phyloP scores from a whole-genome alignment of 2,113 vertebrate genomes.

The Entelurus aequoreus region DNA sequence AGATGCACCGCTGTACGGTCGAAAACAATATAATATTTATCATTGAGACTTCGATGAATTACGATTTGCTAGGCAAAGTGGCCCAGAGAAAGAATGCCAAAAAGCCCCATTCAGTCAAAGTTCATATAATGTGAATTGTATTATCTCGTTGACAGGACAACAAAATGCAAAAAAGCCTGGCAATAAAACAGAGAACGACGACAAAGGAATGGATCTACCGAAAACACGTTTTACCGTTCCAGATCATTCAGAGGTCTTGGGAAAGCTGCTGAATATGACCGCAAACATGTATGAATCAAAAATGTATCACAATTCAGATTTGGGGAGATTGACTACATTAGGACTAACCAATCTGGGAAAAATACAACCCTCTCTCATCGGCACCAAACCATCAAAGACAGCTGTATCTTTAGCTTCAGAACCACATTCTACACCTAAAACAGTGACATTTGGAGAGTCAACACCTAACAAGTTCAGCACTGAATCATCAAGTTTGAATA shows the following conservation, averaged over 20 bases:
- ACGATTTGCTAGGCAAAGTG: too few relatives aligned
- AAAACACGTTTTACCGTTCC: neutral
- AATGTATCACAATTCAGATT: too few relatives aligned
- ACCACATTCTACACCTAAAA: neutral
- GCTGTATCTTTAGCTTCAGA: neutral
- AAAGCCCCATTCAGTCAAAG: too few relatives aligned
- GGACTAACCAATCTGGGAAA: too few relatives aligned
- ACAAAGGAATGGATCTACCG: neutral
- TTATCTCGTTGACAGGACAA: constrained; percentile 23
- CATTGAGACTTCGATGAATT: too few relatives aligned
- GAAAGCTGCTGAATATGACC: too few relatives aligned
- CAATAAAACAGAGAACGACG: neutral
- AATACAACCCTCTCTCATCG: neutral
- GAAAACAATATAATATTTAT: too few relatives aligned
- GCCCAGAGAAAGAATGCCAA: too few relatives aligned
- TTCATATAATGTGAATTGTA: too few relatives aligned
- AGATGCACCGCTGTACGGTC: too few relatives aligned
- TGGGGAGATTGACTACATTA: too few relatives aligned
- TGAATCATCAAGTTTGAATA: neutral
- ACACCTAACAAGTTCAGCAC: neutral
- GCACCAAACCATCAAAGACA: neutral
- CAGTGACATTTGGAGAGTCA: neutral
- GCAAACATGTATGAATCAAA: too few relatives aligned
- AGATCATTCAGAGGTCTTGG: neutral
- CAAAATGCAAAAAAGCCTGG: neutral